phyloP scores from a whole-genome alignment of 2,888 invertebrate species.

The Apodemia duryi region DNA sequence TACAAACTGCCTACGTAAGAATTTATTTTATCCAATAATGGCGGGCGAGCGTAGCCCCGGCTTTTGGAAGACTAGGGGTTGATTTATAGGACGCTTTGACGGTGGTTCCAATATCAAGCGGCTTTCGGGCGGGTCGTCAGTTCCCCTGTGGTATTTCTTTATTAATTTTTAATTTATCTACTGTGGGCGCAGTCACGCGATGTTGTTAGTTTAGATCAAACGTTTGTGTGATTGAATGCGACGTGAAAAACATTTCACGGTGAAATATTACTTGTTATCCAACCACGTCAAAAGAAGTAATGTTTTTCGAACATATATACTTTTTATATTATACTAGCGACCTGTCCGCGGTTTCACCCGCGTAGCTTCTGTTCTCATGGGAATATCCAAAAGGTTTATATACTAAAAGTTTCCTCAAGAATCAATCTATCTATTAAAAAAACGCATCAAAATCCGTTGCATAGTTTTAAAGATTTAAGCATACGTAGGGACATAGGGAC shows the following conservation, averaged over 20 bases:
- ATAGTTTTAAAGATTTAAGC: no score
- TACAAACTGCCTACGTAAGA: conserved; percentile 1
- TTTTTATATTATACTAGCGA: no score
- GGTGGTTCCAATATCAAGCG: conserved; percentile 14
- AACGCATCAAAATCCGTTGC: no score
- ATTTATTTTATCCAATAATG: conserved; percentile 8
- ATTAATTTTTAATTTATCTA: conserved; percentile 19
- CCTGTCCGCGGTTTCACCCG: no score
- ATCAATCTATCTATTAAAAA: no score
- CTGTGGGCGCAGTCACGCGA: conserved; percentile 7
- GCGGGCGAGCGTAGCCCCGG: conserved; percentile 4
- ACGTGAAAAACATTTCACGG: background rate
- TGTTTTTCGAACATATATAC: no score
- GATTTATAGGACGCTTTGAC: conserved; percentile 16
- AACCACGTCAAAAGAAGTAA: no score
- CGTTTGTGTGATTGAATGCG: conserved; percentile 1
- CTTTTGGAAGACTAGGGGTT: conserved; percentile 18
- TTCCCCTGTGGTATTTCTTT: conserved; percentile 17
- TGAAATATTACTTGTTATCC: no score
- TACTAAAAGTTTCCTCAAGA: no score
- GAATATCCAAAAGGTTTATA: no score
- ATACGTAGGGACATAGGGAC: no score
- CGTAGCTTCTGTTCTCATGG: no score
- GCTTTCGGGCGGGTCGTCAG: background rate
- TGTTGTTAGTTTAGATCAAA: conserved; percentile 7